Percentiles rank a stretch among this genome's conserved stretches.
Conservation (phyloP, 2,888 invertebrate species). For the Ariolimax columbianus region DNA sequence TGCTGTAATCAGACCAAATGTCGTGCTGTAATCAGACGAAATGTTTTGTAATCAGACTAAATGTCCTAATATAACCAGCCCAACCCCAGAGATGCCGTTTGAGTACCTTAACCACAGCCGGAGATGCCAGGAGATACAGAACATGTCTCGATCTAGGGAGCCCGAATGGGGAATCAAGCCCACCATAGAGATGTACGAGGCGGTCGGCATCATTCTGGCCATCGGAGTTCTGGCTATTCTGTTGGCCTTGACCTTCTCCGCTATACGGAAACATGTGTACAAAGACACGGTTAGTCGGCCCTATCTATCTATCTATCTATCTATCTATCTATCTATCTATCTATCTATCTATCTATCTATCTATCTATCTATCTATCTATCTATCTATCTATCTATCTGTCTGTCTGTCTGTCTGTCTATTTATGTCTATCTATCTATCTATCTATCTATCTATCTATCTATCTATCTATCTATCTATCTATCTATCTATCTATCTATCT, state of each 20-base stretch:
- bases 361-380: no score
- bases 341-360: no score
- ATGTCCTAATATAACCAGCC: no score
- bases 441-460: background rate
- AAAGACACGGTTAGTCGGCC: slow-evolving; percentile 59
- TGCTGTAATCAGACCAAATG: no score
- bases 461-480: no score
- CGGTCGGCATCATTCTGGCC: slow-evolving; percentile 62
- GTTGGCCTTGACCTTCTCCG: background rate
- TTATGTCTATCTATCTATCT: background rate
- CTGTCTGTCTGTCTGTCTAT: background rate
- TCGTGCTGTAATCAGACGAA: no score
- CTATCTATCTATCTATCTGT: background rate
- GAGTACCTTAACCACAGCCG: slow-evolving; percentile 43
- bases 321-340: no score
- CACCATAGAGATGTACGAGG: slow-evolving; percentile 63
- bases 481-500: no score
- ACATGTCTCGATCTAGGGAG: slow-evolving; percentile 37
- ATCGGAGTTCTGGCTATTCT: slow-evolving; percentile 55
- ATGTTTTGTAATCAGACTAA: no score
- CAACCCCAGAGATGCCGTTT: no score
- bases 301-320: no score
- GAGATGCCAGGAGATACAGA: slow-evolving; percentile 49
- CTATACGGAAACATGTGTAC: background rate
- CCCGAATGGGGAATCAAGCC: slow-evolving; percentile 55